These are phyloP conservation scores for Helleia helle DNA, from an alignment of 2,888 invertebrate genomes.

Conservation along the genomic window DNA sequence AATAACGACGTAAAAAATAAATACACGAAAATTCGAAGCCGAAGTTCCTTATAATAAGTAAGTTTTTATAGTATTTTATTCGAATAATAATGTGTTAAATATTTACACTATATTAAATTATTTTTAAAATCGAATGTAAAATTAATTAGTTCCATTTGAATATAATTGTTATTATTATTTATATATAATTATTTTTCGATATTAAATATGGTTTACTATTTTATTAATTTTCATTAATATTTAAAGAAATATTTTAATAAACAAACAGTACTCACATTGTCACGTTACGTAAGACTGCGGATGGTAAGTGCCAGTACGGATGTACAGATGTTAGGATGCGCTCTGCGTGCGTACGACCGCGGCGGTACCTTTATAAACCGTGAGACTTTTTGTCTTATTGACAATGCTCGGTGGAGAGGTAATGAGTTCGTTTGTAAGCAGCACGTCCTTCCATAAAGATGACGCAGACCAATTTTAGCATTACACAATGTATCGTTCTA, in stretches of 20 bases:
- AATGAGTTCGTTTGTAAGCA: constrained; percentile 68
- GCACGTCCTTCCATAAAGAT: constrained; percentile 58
- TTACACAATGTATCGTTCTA: constrained; percentile 47
- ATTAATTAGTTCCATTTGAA: neutral
- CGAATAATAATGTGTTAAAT: too few species aligned
- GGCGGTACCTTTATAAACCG: constrained; percentile 66
- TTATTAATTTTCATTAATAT: neutral
- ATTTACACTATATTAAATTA: neutral
- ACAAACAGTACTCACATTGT: neutral
- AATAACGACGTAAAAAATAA: too few species aligned
- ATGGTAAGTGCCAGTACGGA: too few species aligned
- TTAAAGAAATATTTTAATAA: neutral
- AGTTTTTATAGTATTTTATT: too few species aligned
- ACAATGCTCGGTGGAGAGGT: constrained; percentile 63
- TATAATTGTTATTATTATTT: neutral
- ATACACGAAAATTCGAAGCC: too few species aligned
- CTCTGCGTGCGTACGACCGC: constrained; percentile 48
- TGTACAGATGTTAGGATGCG: constrained; percentile 51
- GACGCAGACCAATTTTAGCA: constrained; percentile 50
- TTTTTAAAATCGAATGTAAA: neutral
- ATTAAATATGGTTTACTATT: too few species aligned
- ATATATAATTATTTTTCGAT: neutral
- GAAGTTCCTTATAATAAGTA: too few species aligned
- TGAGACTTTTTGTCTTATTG: constrained; percentile 69
- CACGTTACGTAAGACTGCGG: constrained; percentile 30